Evolutionary conservation across 30 jellyfish, hydroid and myxozoan genomes (phyloP).

Genomic region (Cassiopea xamachana): DNA sequence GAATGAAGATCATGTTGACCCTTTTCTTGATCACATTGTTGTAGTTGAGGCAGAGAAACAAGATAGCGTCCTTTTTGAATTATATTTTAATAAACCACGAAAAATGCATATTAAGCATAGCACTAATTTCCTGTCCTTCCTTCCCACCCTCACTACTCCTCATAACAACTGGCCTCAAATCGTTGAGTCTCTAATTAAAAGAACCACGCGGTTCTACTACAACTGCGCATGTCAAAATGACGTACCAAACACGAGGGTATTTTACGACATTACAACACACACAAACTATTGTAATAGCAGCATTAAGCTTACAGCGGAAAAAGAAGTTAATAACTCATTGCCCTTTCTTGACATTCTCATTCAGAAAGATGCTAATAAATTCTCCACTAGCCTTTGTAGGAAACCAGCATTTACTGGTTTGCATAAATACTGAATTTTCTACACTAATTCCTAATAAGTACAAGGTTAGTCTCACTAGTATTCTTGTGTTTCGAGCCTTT

Average conservation of each 20-base stretch:
- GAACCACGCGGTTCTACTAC: no score
- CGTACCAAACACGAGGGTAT: no score
- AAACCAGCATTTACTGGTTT: constrained; percentile 1
- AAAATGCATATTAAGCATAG: no score
- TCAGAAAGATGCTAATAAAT: not conserved
- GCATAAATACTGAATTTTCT: not conserved
- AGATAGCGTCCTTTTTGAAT: no score
- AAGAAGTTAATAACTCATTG: not conserved
- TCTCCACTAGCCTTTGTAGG: constrained; percentile 14
- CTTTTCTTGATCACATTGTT: not conserved
- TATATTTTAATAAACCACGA: no score
- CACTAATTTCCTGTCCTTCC: no score
- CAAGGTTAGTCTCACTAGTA: not conserved
- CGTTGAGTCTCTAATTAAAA: no score
- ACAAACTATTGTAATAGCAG: not conserved
- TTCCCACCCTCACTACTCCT: no score
- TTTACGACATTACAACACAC: no score
- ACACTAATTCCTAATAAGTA: not conserved
- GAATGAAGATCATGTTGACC: not conserved
- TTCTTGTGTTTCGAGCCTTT: not conserved
- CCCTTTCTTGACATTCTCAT: constrained; percentile 11
- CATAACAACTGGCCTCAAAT: no score
- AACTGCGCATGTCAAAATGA: no score
- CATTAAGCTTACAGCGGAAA: constrained; percentile 8
- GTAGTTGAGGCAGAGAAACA: no score